Percentiles rank a stretch among this genome's conserved stretches.
Conservation (phyloP, 1,140 invertebrate genomes). For the Neodiprion pinetum region DNA sequence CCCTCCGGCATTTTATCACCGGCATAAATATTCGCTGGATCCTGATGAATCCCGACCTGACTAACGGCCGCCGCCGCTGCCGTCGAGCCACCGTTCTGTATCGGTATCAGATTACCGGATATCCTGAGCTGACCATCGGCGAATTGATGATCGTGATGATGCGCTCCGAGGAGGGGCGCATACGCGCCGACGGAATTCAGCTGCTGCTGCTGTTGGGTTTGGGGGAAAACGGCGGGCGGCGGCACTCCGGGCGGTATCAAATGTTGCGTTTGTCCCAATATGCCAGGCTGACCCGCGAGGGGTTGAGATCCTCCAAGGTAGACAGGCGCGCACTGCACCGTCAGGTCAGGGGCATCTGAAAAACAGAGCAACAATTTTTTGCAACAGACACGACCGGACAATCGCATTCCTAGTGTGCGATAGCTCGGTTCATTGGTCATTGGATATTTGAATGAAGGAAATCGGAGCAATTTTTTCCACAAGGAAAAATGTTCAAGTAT, state of each 20-base stretch:
- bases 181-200: constrained; percentile 32
- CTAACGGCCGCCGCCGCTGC: too few species aligned
- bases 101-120: constrained; percentile 40
- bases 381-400: not conserved
- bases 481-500: too few species aligned
- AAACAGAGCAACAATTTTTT: not conserved
- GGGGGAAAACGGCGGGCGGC: constrained; percentile 35
- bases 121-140: constrained; percentile 34
- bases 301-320: constrained; percentile 39
- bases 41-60: not conserved
- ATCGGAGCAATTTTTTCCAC: too few species aligned
- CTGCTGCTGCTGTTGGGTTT: constrained; percentile 39
- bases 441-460: too few species aligned
- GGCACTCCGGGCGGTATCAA: constrained; percentile 37
- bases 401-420: not conserved
- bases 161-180: constrained; percentile 29
- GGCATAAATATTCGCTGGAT: not conserved
- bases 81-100: constrained; percentile 37
- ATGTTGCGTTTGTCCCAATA: constrained; percentile 34
- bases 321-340: constrained; percentile 37
- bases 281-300: constrained; percentile 17
- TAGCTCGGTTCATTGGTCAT: not conserved
- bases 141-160: constrained; percentile 33
- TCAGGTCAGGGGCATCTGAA: constrained; percentile 29
- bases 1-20: not conserved